Base-by-base conservation (phyloP, 2,888 invertebrate genomes). In the Tenodera sinensis region DNA sequence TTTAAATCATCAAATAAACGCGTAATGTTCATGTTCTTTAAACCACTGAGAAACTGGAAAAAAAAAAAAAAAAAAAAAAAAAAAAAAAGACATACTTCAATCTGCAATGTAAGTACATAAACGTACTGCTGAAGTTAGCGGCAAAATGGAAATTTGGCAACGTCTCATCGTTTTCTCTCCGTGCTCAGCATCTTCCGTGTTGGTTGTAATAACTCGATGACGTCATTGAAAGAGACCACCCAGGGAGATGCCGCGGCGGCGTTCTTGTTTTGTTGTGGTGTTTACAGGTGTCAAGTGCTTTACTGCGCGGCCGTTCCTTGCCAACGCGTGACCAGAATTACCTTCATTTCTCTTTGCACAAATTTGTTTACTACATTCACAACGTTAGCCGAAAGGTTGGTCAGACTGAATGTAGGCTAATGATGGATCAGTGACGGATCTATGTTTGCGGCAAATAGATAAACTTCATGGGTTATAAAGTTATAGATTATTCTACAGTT, bases 201-300 rank as follows among this genome's bases (percentile, higher is more conserved):
- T 84, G n/a, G 84, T 84, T 34, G 42, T 84, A 25, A 34, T 47
- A 84, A 84, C n/a, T 30, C 34, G 82, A 54, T 87, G 87, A 87
- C 87, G 87, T 87, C 87, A 87, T 14, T 71, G 25, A 71, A 71
- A 28, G 28, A 7, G 87, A n/a, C 87, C 87, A 87, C 87, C 87
- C 87, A 87, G 15, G 2, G n/a, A 87, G 87, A 12, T 30, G 87
- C 81, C 25, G 30, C 81, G 54, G 54, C 54, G 15, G 20, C 15
- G 54, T 71, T 71, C 54, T 71, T 71, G 54, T 71, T 71, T 71
- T 71, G 54, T 71, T 71, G 15, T 71, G 6, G 20, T 71, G 54
- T 71, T 71, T 71, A 71, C 54, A 71, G 54, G 54, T 71, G 54
- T 71, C 20, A 71, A 71, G 54, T 71, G 54, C 25, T 15, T 71